Evolutionary conservation across 2,888 invertebrate genomes (phyloP).

Genomic region (Tinea semifulvella): DNA sequence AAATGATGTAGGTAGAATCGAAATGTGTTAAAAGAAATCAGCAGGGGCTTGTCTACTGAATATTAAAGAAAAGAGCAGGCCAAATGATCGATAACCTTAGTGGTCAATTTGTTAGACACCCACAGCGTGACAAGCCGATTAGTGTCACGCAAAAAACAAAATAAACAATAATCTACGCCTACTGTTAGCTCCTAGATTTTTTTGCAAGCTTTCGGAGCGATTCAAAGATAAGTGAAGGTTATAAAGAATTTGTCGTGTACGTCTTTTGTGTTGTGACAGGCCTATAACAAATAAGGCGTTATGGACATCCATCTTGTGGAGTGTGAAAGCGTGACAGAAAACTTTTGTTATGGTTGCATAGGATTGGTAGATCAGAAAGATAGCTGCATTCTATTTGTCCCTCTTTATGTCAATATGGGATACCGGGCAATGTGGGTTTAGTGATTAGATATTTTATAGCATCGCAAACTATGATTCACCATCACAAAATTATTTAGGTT

Average conservation of each 20-base stretch:
- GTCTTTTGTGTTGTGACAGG: not conserved
- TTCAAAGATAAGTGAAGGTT: constrained; percentile 34
- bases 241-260: constrained; percentile 21
- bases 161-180: constrained; percentile 34
- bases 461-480: too few relatives aligned
- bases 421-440: constrained; percentile 1
- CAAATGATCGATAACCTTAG: constrained; percentile 15
- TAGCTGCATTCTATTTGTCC: constrained; percentile 6
- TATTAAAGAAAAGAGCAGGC: constrained; percentile 1
- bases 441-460: constrained; percentile 7
- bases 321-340: constrained; percentile 19
- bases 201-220: constrained; percentile 32
- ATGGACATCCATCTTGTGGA: constrained; percentile 31
- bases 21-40: not conserved
- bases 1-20: not conserved
- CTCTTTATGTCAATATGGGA: constrained; percentile 11
- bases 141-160: constrained; percentile 30
- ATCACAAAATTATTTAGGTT: too few relatives aligned
- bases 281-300: constrained; percentile 24
- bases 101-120: constrained; percentile 21
- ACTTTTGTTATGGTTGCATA: constrained; percentile 12
- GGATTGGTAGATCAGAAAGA: constrained; percentile 10
- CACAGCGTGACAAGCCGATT: constrained; percentile 28
- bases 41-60: not conserved
- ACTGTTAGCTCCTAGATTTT: constrained; percentile 36